Conservation (phyloP, 2,797 vertebrate species). For the Falco cherrug region DNA sequence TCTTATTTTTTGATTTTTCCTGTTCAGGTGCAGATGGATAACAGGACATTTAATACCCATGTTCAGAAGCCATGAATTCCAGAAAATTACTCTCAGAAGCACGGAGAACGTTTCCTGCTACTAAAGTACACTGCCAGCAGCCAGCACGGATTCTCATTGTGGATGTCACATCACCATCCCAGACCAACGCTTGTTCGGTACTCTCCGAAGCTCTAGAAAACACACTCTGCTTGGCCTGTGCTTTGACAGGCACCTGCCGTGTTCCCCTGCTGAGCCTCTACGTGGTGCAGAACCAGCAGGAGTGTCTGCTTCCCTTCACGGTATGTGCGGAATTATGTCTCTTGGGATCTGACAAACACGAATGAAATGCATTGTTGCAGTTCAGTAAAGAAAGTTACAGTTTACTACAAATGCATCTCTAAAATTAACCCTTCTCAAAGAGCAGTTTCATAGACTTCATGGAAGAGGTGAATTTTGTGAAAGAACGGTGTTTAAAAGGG, state of each 20-base stretch:
- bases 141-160: constrained; percentile 85
- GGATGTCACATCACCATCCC: constrained; percentile 83
- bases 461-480: neutral
- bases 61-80: constrained; percentile 59
- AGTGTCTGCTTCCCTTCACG: constrained; percentile 93
- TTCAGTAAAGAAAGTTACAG: neutral
- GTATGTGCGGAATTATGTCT: constrained; percentile 70
- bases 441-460: neutral
- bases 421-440: neutral
- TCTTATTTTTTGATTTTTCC: neutral
- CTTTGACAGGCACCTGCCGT: constrained; percentile 83
- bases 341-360: neutral
- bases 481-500: neutral
- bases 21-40: constrained; percentile 2
- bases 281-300: constrained; percentile 84
- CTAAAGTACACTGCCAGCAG: constrained; percentile 59
- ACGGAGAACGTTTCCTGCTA: neutral
- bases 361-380: neutral
- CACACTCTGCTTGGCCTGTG: constrained; percentile 84
- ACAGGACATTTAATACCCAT: neutral
- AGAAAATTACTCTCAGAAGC: constrained; percentile 11
- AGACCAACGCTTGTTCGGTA: constrained; percentile 78
- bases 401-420: neutral
- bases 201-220: constrained; percentile 92
- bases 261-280: constrained; percentile 90